A percentile compares a stretch with the other conserved stretches of the same genome.
These are phyloP conservation scores for Megaceryle maxima DNA, from an alignment of 2,113 vertebrate genomes.

Conservation along the genomic window DNA sequence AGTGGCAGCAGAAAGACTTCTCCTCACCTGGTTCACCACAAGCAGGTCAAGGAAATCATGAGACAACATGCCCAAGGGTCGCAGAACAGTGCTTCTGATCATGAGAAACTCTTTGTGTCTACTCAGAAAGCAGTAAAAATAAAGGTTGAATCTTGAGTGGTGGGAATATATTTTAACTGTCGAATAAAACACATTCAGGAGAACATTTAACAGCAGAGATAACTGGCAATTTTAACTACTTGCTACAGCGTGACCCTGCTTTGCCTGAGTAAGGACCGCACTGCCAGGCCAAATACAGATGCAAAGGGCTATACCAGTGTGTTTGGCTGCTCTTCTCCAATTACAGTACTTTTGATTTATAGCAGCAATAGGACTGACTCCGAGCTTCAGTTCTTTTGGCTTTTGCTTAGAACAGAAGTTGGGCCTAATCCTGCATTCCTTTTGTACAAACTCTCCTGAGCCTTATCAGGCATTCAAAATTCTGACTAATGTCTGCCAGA, in stretches of 20 bases:
- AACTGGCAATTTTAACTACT: background rate
- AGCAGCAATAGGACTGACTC: slow-evolving; percentile 1
- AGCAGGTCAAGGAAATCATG: background rate
- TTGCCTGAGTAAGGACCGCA: slow-evolving; percentile 24
- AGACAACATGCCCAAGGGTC: background rate
- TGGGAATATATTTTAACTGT: background rate
- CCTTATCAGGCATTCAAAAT: background rate
- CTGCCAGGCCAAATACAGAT: background rate
- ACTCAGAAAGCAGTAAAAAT: slow-evolving; percentile 19
- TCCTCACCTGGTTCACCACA: background rate
- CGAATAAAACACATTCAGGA: background rate
- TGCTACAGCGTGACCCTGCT: background rate
- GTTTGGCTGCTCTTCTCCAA: background rate
- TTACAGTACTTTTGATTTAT: background rate
- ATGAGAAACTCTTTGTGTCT: background rate
- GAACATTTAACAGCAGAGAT: background rate
- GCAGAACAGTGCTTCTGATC: background rate
- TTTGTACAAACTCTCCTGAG: background rate
- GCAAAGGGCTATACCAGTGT: background rate
- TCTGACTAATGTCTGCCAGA: background rate
- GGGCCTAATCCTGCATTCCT: background rate
- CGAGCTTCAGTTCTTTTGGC: background rate
- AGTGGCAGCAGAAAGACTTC: background rate
- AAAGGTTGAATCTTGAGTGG: background rate
- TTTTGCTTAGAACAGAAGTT: slow-evolving; percentile 1